A percentile compares a stretch with the other conserved stretches of the same genome.
Conservation (phyloP, 2,797 vertebrate genomes). For the Arctocebus calabarensis region DNA sequence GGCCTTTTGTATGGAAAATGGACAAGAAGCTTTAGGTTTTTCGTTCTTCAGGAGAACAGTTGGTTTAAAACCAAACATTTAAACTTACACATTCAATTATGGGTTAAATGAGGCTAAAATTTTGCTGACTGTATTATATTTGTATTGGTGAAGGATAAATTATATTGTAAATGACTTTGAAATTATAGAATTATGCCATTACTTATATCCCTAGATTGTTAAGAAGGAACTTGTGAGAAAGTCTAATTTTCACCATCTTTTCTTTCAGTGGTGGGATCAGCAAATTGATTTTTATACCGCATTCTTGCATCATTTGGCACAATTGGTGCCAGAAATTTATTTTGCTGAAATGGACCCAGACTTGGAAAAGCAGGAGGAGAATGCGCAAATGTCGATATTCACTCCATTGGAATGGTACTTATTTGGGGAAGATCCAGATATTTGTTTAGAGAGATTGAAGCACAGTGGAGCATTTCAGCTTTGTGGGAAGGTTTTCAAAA, state of each 20-base stretch:
- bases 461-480: constrained; percentile 93
- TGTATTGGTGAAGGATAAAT: constrained; percentile 52
- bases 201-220: constrained; percentile 6
- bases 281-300: constrained; percentile 90
- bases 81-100: no score
- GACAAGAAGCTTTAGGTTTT: no score
- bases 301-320: constrained; percentile 93
- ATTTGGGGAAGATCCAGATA: constrained; percentile 94
- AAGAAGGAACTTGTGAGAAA: constrained; percentile 53
- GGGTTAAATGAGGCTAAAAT: no score
- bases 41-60: no score
- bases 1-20: no score
- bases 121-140: no score
- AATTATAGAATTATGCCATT: constrained; percentile 52
- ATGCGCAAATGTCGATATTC: constrained; percentile 90
- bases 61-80: no score
- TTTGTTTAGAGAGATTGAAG: constrained; percentile 94
- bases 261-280: constrained; percentile 93
- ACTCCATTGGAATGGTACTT: constrained; percentile 94
- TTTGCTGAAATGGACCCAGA: constrained; percentile 90
- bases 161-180: constrained; percentile 27
- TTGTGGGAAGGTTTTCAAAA: constrained; percentile 98
- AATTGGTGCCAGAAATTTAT: constrained; percentile 94
- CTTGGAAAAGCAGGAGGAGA: constrained; percentile 93
- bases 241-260: constrained; percentile 50